Conservation (phyloP, 2,888 invertebrate species). For the Drosophila pseudotalamancana region DNA sequence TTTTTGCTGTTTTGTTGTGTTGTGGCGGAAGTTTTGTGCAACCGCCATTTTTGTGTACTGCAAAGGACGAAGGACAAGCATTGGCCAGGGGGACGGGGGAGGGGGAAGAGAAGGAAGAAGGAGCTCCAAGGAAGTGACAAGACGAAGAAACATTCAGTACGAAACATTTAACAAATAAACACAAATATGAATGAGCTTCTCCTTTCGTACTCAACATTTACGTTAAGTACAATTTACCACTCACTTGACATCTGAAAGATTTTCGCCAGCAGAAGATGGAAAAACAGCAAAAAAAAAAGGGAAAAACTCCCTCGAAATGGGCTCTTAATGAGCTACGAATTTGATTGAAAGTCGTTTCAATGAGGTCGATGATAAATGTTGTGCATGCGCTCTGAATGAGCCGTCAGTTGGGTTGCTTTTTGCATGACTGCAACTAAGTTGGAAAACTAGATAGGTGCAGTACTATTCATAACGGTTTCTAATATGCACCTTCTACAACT, state of each 20-base stretch:
- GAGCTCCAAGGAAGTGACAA: slow-evolving; percentile 14
- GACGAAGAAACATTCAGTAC: slow-evolving; percentile 20
- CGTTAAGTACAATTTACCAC: slow-evolving; percentile 32
- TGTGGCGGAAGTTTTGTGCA: slow-evolving; percentile 68
- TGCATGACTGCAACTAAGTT: too few species aligned
- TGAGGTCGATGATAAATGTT: neutral
- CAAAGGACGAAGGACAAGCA: neutral
- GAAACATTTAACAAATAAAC: slow-evolving; percentile 48
- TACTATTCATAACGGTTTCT: too few species aligned
- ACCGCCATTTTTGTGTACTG: slow-evolving; percentile 59
- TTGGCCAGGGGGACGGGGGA: slow-evolving; percentile 1
- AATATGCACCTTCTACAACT: too few species aligned
- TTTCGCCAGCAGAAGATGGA: neutral
- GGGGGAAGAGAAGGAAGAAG: too few species aligned
- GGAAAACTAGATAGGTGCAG: too few species aligned
- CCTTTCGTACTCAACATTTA: slow-evolving; percentile 29
- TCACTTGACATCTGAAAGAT: slow-evolving; percentile 24
- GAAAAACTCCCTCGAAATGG: slow-evolving; percentile 5
- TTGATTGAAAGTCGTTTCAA: neutral
- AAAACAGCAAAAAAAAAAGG: neutral
- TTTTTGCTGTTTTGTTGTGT: slow-evolving; percentile 4
- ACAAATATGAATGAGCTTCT: slow-evolving; percentile 43
- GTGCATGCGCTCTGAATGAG: neutral
- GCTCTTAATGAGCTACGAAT: slow-evolving; percentile 37
- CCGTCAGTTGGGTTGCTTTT: neutral